phyloP scores from a whole-genome alignment of 2,888 invertebrate genomes.

The Helobdella robusta region DNA sequence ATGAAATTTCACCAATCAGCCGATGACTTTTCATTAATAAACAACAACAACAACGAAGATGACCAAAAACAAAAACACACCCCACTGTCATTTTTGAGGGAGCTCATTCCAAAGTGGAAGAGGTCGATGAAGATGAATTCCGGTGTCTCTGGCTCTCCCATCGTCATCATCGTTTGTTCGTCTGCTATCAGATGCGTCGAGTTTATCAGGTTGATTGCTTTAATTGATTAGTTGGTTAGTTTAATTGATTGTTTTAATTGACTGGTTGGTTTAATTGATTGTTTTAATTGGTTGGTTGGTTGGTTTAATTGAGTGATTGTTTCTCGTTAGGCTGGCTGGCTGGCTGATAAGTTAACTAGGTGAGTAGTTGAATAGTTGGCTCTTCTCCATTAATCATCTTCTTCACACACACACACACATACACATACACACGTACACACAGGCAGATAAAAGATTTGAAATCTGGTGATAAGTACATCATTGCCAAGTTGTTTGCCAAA shows the following conservation, averaged over 20 bases:
- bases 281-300: no score
- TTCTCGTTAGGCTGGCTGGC: neutral
- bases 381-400: no score
- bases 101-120: neutral
- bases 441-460: slow-evolving; percentile 42
- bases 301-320: neutral
- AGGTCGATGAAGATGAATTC: neutral
- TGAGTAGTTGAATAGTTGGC: neutral
- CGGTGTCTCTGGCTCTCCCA: neutral
- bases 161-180: slow-evolving; percentile 9
- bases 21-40: no score
- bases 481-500: slow-evolving; percentile 47
- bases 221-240: no score
- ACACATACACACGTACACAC: neutral
- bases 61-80: no score
- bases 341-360: neutral
- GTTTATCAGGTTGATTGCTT: neutral
- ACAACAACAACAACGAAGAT: no score
- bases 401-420: neutral
- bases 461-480: slow-evolving; percentile 40
- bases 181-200: slow-evolving; percentile 15
- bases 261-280: no score
- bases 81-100: neutral
- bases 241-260: no score
- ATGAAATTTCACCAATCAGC: no score